A percentile compares a stretch with the other conserved stretches of the same genome.
Conservation (phyloP, 37 sponge, comb jelly and placozoan species). For the Petrosia ficiformis region DNA sequence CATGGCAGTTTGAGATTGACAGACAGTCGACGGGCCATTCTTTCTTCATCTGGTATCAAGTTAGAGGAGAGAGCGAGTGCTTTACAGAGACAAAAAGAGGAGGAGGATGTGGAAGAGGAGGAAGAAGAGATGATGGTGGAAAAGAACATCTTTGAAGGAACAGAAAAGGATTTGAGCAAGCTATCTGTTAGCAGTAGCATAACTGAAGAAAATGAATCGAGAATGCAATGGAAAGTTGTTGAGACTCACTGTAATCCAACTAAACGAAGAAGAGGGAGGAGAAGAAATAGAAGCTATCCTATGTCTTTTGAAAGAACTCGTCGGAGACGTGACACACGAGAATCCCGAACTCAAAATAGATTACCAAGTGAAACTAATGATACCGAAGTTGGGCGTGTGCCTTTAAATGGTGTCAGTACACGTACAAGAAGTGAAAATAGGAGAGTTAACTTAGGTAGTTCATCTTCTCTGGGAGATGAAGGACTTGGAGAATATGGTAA, state of each 20-base stretch:
- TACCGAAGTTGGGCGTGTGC: neutral
- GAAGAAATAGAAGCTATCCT: slow-evolving; percentile 6
- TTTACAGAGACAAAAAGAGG: neutral
- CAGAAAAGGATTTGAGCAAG: neutral
- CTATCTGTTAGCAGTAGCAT: neutral
- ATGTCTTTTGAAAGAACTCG: neutral
- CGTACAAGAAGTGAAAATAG: neutral
- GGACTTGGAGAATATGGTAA: neutral
- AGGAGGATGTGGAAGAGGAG: neutral
- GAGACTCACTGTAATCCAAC: neutral
- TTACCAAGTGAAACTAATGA: neutral
- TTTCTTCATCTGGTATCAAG: slow-evolving; percentile 60
- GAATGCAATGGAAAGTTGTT: neutral
- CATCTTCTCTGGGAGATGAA: neutral
- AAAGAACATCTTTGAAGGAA: neutral
- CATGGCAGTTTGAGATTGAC: slow-evolving; percentile 64
- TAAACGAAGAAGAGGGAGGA: neutral
- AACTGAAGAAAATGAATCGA: neutral
- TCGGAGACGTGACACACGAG: neutral
- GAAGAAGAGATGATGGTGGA: neutral
- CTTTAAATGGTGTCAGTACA: neutral
- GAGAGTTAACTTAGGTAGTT: neutral
- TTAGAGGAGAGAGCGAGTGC: slow-evolving; percentile 38
- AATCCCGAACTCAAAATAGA: neutral
- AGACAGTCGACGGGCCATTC: slow-evolving; percentile 53